Base-by-base conservation (phyloP, 2,888 invertebrate genomes). In the Argyresthia albistria region DNA sequence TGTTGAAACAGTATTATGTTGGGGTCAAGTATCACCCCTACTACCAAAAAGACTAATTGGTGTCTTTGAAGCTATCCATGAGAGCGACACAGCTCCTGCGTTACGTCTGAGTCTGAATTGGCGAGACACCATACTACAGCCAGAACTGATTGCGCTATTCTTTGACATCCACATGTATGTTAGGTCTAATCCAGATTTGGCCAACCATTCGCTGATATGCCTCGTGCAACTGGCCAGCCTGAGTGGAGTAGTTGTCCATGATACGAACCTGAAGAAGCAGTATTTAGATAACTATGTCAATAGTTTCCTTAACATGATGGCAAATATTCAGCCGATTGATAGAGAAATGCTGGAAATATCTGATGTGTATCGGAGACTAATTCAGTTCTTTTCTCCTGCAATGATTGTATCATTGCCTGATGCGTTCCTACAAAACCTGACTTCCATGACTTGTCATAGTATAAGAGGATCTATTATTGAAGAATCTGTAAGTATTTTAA, bases 161-260 rank as follows among this genome's bases (percentile, higher is more conserved):
- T 96, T 95, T 70, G 92, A 93, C 69, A 86, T 94, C 39, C 96
- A 96, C 75, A 91, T 93, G 89, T 94, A 94, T 81, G 93, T 96
- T 6, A 89, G 96, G 48, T 89, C 91, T 46, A 91, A 93, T 67
- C 91, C 93, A 16, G 91, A 93, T 46, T 83, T 96, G 62, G 91
- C 93, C 8, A 93, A 93, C 69, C 93, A 94, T 57, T 93, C 95
- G 0, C 78, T 97, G 54, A 93, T 91, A 52, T 96, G 97, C 74
- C 83, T 97, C 47, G 93, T 94, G 9, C 97, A 97, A 70, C 79
- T 97, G 54, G 87, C 86, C 7, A 84, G 86, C 63, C 65, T 87
- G 16, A 83, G 83, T 56, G 87, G 87, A 3, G 74, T 76, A 3
- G 73, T 81, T 4, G 73, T 83, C 0, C 76, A 77, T 1, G 73